Percentiles rank a stretch among this genome's conserved stretches.
phyloP scores from a whole-genome alignment of 2,888 invertebrate species.

The Nemurella pictetii region DNA sequence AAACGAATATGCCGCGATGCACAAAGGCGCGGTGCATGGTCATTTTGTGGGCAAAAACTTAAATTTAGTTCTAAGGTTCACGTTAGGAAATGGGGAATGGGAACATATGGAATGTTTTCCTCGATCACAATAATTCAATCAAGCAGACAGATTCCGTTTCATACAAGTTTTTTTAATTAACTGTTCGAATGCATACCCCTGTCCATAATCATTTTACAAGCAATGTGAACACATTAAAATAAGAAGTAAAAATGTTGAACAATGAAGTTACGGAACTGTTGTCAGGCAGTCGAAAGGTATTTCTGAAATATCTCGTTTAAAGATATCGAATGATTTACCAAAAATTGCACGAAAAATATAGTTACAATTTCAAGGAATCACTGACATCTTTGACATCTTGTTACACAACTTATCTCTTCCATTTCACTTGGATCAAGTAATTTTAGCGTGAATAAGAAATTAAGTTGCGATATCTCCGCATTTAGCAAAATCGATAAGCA shows the following conservation, averaged over 20 bases:
- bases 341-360: neutral
- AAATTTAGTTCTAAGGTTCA: too few relatives aligned
- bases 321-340: neutral
- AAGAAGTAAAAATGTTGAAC: constrained; percentile 10
- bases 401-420: neutral
- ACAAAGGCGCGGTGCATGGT: too few relatives aligned
- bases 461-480: neutral
- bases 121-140: neutral
- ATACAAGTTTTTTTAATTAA: constrained; percentile 28
- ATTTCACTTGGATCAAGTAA: neutral
- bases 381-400: neutral
- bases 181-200: constrained; percentile 20
- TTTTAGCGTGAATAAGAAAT: neutral
- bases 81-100: neutral
- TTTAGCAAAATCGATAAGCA: neutral
- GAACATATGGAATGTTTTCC: neutral
- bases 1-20: too few relatives aligned
- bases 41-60: too few relatives aligned
- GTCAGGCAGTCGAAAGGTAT: constrained; percentile 1
- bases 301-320: neutral
- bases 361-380: neutral
- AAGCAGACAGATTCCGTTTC: neutral
- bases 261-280: neutral
- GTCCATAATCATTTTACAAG: constrained; percentile 30
- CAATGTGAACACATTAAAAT: constrained; percentile 33